Evolutionary conservation across 2,113 vertebrate species (phyloP), one percentile per base, ranked within the genome.

Genomic region (Meles meles): DNA sequence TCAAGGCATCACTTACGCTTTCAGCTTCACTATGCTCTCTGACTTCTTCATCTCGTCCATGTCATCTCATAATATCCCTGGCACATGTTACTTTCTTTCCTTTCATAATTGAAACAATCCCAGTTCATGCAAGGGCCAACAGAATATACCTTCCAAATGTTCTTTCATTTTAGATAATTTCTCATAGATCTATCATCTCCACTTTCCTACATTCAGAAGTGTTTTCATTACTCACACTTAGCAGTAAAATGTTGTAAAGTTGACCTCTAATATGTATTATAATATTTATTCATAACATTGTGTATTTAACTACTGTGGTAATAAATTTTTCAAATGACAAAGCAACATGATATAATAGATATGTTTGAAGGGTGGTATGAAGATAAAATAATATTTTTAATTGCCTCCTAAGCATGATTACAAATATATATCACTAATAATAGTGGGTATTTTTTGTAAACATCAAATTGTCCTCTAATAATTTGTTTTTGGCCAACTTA

Each of bases 371-470:
- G 20, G 47, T 90, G 18, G 80, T 6, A 59, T 82, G 1, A 94
- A 93, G 34, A 85, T 47, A 72, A 90, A 90, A 69, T 25, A 63
- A 23, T 27, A 76, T 76, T 90, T 86, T 90, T 57, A 95, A 71
- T 85, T 55, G 27, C 6, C 17, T 87, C 52, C 15, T 77, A 65
- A 76, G 29, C 23, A 25, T 47, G 20, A 13, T 82, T 42, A 83
- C 3, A 84, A 85, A 67, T 82, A 83, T 96, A 25, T 77, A 74
- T 69, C 39, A 65, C 25, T 86, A 82, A 7, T 31, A 85, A 71
- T 25, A 77, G 2, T 42, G 10, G 14, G 21, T 17, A n/a, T 18
- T 61, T 85, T 71, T 11, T 77, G 7, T 31, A 90, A 71, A 69
- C 11, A 63, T 14, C 71, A 93, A 23, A 72, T 67, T 76, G 23